Base-by-base conservation (phyloP, 2,888 invertebrate genomes). In the Gordius sp. region DNA sequence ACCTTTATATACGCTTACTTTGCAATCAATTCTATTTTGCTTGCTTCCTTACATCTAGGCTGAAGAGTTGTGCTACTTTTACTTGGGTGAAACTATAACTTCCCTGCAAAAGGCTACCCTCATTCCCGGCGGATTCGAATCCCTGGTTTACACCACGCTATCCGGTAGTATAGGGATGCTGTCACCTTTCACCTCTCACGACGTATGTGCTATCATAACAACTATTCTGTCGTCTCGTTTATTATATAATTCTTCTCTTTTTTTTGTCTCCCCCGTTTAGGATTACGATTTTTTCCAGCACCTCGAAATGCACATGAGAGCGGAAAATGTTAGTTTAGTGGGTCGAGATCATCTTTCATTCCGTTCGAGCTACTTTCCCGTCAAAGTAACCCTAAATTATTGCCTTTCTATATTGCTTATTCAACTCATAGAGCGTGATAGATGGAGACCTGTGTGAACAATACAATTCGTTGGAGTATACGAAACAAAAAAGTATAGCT, bases 271-370 rank as follows among this genome's bases (percentile, higher is more conserved):
- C 54, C 28, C 60, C 26, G 63, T 64, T 2, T 63, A 93, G 73
- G 93, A 97, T 69, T 89, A 87, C 64, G 97, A 97, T 68, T 93
- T 97, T 69, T 97, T 97, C 73, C 91, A 93, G 67, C 89, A 93
- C 72, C 73, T 97, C 61, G 97, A 97, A 71, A 97, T 99, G 93
- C 91, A 99, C 69, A 86, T 99, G 86, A 75, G 97, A 57, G 83
- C 86, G 61, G 93, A 97, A 69, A 82, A 89, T 70, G 77, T 87
- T 0, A 91, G 97, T 0, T 71, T 99, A 0, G 89, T 91, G 71
- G 97, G 97, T 0, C 75, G 97, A 23, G 97, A 99, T 70, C 97
- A 99, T 69, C 74, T 97, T 27, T 85, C 89, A 0, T 99, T 81
- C 71, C 77, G 97, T 64, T 91, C 91, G 60, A 89, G 86, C 66